Conservation (phyloP, 2,113 vertebrate genomes). For the Xiphorhynchus elegans region DNA sequence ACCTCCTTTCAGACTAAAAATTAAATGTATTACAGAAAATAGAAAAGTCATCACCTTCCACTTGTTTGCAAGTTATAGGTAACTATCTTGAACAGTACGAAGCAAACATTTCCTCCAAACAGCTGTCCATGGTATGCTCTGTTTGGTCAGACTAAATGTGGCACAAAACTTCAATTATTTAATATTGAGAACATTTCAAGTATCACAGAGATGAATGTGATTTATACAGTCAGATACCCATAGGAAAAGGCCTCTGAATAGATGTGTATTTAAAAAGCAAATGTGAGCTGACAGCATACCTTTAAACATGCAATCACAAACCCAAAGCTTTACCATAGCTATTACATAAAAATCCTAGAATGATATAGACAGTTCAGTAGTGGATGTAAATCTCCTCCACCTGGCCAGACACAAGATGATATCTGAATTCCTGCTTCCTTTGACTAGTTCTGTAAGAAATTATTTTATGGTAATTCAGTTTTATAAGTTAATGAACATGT, state of each 20-base stretch:
- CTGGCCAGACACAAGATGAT: not conserved
- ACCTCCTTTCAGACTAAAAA: not conserved
- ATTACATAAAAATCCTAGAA: not conserved
- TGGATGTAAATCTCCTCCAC: not conserved
- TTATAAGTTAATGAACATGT: not conserved
- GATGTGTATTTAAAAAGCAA: not conserved
- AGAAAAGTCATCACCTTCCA: not conserved
- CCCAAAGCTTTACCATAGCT: not conserved
- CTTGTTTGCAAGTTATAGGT: not conserved
- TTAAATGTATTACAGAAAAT: not conserved
- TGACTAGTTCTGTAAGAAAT: not conserved
- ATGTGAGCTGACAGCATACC: not conserved
- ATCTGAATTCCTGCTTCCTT: not conserved
- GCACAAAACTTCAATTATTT: conserved; percentile 47
- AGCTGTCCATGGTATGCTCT: not conserved
- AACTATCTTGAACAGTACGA: not conserved
- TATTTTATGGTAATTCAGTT: not conserved
- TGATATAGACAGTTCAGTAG: not conserved
- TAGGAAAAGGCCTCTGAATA: conserved; percentile 10
- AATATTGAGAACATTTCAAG: not conserved
- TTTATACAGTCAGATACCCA: not conserved
- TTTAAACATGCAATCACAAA: not conserved
- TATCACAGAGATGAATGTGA: not conserved
- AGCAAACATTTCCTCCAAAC: not conserved
- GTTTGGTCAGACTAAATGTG: not conserved